Evolutionary conservation across 2,888 invertebrate species (phyloP), one percentile per base, ranked within the genome.

Genomic region (Therioaphis trifolii): DNA sequence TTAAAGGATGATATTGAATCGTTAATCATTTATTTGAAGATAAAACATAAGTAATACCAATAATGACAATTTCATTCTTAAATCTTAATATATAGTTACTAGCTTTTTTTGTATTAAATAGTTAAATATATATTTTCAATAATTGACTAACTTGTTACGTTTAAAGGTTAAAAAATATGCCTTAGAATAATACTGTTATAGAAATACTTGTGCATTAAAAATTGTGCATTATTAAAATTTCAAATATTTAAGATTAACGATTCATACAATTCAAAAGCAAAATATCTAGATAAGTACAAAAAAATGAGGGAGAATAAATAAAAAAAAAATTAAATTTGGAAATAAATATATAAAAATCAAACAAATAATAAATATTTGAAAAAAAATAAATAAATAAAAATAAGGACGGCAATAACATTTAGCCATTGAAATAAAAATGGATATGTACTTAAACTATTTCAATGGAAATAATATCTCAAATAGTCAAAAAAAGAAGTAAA

Each of bases 341-440:
- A 79, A 69, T 82, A 82, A 61, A 82, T 72, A 82, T 82, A 66
- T 74, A 74, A 75, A 82, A 82, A 66, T 18, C 24, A 82, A 82
- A 72, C 82, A 82, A 82, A 82, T 52, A 80, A 80, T 80, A 74
- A 66, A 82, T 52, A 74, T 52, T 74, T 82, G 24, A 40, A 82
- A 63, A 29, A 21, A 72, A 69, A 40, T 14, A 5, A 55, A 68
- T 27, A 68, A 82, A 82, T 24, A 72, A 18, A 79, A 71, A 63
- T 49, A 72, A 74, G 82, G 82, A 82, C 82, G 82, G 82, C 52
- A 82, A 74, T 61, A 49, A 29, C 63, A 27, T 66, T 63, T 82
- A 49, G 82, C 82, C 82, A 40, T 61, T 72, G 24, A 49, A 82
- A 74, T 11, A 74, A 49, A 63, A 74, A 35, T n/a, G 21, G 61